Percentiles rank a stretch among this genome's conserved stretches.
These are phyloP conservation scores for Pangasius mekongensis DNA, from an alignment of 2,797 vertebrate genomes.

Conservation along the genomic window DNA sequence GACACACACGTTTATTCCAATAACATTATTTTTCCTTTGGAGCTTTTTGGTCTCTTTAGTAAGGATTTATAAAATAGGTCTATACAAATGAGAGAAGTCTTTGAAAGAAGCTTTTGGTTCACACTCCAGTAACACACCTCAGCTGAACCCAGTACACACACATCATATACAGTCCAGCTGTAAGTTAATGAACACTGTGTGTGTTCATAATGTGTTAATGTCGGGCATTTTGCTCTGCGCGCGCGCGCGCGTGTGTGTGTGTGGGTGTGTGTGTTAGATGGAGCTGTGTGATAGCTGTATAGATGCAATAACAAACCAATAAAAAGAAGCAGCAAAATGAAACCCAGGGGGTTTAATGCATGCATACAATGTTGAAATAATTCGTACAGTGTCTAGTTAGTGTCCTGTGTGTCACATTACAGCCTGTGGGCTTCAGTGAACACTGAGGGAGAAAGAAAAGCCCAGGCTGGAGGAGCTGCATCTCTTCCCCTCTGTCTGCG, in stretches of 20 bases:
- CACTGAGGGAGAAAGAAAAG: neutral
- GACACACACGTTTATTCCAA: neutral
- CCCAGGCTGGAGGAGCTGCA: slow-evolving; percentile 20
- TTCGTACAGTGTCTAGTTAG: neutral
- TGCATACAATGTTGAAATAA: neutral
- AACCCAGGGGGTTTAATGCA: neutral
- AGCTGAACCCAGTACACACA: neutral
- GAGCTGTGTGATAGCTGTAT: neutral
- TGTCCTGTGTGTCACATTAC: neutral
- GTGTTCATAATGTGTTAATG: neutral
- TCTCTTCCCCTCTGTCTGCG: neutral
- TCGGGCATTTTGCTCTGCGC: neutral
- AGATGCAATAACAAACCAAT: neutral
- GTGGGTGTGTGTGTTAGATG: neutral
- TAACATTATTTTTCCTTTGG: neutral
- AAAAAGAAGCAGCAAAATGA: neutral
- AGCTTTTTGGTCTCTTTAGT: neutral
- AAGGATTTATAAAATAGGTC: neutral
- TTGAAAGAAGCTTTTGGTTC: neutral
- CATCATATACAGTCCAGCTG: neutral
- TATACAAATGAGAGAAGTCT: neutral
- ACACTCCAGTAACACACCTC: neutral
- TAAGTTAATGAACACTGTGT: neutral
- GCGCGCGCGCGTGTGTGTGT: neutral
- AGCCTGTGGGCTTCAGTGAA: neutral